Base-by-base conservation (phyloP, 2,797 vertebrate species). In the Carduelis carduelis region DNA sequence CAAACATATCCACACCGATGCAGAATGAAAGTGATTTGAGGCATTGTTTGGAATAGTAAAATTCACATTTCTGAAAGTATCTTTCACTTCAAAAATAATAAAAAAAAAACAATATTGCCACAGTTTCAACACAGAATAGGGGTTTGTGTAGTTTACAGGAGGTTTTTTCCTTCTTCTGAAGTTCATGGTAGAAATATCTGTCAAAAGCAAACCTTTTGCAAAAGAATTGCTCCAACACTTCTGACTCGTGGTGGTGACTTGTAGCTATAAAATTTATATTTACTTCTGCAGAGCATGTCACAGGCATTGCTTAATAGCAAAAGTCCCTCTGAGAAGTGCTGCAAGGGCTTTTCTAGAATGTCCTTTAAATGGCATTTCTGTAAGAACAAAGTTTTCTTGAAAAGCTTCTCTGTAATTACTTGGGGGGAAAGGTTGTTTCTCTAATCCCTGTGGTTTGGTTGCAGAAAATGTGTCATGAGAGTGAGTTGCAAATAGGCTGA, bases 371-470 rank as follows among this genome's bases (percentile, higher is more conserved):
- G 70, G 61, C 78, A 53, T 87, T 83, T 88, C 21, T 72, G 2
- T 55, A 70, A 88, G 69, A 66, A 79, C 83, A 82, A 72, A 89
- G 52, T 64, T 56, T 69, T 82, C 59, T 69, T 85, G 34, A 55
- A 88, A 83, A 72, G 55, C 78, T 79, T 71, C 78, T 81, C 27
- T 47, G 63, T 89, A 87, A 80, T 95, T 95, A 71, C 68, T 59
- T 74, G 66, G 41, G 79, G 80, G 75, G 78, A 70, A 87, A 87
- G 76, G 61, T 88, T 91, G 69, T 83, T 93, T 53, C 69, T 91
- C 61, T 89, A 76, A 82, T 93, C 79, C 53, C 76, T 77, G 61
- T 66, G 37, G 64, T 66, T 91, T 82, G 83, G 37, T 86, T 89
- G 86, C 69, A 59, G 89, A 59, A 77, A 90, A 93, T 37, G 47